Evolutionary conservation across 2,888 invertebrate genomes (phyloP), one percentile per base, ranked within the genome.

Genomic region (Protophormia terraenovae): DNA sequence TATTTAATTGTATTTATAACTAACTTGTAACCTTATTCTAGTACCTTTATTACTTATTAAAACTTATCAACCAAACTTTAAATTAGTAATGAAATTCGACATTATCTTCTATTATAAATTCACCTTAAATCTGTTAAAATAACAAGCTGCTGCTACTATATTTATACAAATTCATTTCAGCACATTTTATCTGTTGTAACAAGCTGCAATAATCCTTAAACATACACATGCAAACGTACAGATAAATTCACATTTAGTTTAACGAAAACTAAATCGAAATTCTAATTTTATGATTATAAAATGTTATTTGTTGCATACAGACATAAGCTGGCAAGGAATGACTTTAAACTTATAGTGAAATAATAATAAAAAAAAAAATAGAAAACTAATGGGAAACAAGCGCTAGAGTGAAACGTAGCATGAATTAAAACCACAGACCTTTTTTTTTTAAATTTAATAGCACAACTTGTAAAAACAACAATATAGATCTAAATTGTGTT

Each of bases 371-470:
- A 58, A 66, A n/a, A 60, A 60, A 80, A 53, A 53, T 45, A 72
- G 71, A 50, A 24, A 71, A 60, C 67, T 32, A 14, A 58, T 2
- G 7, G 29, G 3, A 16, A n/a, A 47, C 16, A 27, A 66, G 62
- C 66, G 66, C 47, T 47, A 73, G 38, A 73, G 27, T 58, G 73
- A 58, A 80, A 80, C 60, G 67, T 75, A 60, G 38, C 81, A 75
- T 81, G 73, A 81, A 75, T 45, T 82, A 55, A 66, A 83, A 77
- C 82, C 82, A 72, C 82, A 83, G 45, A 53, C 58, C 75, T 22
- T 76, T 73, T 22, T 76, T 73, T 77, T 38, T 29, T 14, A 50
- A 79, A 79, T 69, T 73, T 83, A 78, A 72, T 60, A 64, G 55
- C 41, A 71, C 19, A 76, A 69, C 62, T 62, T 8, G 12, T 35